Percentiles rank a stretch among this genome's conserved stretches.
These are phyloP conservation scores for Macrochelys suwanniensis DNA, from an alignment of 2,797 vertebrate genomes.

Conservation along the genomic window DNA sequence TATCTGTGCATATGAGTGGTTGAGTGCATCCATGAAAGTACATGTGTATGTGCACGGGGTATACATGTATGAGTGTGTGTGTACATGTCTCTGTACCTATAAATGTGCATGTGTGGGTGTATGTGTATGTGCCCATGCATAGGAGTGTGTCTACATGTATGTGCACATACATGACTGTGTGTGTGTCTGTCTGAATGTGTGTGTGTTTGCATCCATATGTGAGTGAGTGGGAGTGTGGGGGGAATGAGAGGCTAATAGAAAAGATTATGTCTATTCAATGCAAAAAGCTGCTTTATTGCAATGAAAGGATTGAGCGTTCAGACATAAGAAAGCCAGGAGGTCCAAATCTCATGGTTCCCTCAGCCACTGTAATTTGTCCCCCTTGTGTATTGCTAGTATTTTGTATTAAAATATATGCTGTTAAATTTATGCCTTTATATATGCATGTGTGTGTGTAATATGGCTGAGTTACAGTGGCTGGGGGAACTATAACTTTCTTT, in stretches of 20 bases:
- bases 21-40: not conserved
- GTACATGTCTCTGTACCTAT: too few relatives aligned
- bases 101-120: not conserved
- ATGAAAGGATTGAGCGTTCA: not conserved
- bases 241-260: not conserved
- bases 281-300: rapidly evolving
- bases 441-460: conserved; percentile 64
- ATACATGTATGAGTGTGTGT: not conserved
- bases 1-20: not conserved
- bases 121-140: not conserved
- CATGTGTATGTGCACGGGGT: not conserved
- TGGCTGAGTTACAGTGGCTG: conserved; percentile 72
- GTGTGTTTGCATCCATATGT: not conserved
- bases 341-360: conserved; percentile 66
- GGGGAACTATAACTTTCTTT: conserved; percentile 78
- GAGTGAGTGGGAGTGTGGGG: rapidly evolving
- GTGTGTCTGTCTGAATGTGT: rapidly evolving
- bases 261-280: not conserved
- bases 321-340: not conserved
- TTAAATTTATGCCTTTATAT: conserved; percentile 82
- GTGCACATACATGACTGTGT: rapidly evolving
- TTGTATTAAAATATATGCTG: conserved; percentile 78
- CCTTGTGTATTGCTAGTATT: conserved; percentile 63
- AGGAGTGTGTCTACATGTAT: not conserved
- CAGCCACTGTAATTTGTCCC: conserved; percentile 64